Conservation (phyloP, 2,113 vertebrate genomes). For the Trogon melanurus region DNA sequence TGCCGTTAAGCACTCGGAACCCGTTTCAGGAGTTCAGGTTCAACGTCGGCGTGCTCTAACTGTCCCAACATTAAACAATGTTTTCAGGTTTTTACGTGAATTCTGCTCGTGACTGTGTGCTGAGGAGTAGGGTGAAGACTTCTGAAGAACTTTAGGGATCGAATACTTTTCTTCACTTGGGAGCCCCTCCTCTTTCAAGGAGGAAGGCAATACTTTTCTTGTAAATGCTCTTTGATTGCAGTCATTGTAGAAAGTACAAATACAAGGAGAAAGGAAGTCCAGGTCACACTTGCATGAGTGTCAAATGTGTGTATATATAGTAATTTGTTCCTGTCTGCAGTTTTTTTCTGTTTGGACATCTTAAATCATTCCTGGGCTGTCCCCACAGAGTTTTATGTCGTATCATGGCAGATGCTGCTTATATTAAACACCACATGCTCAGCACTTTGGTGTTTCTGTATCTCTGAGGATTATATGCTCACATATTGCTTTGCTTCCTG, state of each 20-base stretch:
- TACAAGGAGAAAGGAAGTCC: not conserved
- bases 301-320: not conserved
- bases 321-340: not conserved
- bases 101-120: not conserved
- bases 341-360: not conserved
- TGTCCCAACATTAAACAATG: not conserved
- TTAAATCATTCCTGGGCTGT: not conserved
- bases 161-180: not conserved
- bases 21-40: not conserved
- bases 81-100: not conserved
- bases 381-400: not conserved
- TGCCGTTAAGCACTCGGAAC: not conserved
- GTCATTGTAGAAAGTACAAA: not conserved
- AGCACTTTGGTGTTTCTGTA: slow-evolving; percentile 39
- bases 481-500: slow-evolving; percentile 44
- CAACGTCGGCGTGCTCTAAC: not conserved
- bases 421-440: slow-evolving; percentile 50
- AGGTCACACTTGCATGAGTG: not conserved
- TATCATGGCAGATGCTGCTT: slow-evolving; percentile 30
- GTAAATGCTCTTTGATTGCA: not conserved
- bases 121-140: not conserved
- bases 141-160: not conserved
- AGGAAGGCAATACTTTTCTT: not conserved
- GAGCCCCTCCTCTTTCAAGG: not conserved
- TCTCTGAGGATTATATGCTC: slow-evolving; percentile 49